These are phyloP conservation scores for Tauraco erythrolophus DNA, from an alignment of 2,113 vertebrate species.

Conservation along the genomic window DNA sequence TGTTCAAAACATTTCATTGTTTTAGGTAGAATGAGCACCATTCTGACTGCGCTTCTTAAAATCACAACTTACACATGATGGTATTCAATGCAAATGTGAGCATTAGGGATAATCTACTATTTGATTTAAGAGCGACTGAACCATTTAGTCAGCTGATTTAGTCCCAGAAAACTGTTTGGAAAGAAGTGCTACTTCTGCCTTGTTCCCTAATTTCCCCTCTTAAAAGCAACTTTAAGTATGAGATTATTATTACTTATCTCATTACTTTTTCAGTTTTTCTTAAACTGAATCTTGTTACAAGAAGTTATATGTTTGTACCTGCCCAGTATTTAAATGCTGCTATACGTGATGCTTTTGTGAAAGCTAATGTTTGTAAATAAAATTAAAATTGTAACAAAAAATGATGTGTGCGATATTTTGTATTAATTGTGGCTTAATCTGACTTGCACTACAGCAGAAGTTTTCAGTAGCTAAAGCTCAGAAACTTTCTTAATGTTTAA, in stretches of 20 bases:
- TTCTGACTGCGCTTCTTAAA: not conserved
- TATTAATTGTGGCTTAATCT: not conserved
- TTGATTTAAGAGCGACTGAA: not conserved
- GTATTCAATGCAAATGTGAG: not conserved
- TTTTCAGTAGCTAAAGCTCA: not conserved
- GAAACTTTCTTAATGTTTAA: not conserved
- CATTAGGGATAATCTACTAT: not conserved
- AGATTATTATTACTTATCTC: not conserved
- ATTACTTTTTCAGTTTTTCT: not conserved
- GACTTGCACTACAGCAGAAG: not conserved
- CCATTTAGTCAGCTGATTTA: not conserved
- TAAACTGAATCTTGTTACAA: not conserved
- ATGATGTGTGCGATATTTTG: fast-evolving
- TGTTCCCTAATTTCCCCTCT: not conserved
- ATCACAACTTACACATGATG: not conserved
- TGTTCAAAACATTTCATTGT: not conserved
- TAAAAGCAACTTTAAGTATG: not conserved
- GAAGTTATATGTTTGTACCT: not conserved
- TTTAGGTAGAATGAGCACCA: not conserved
- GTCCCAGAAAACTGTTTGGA: not conserved
- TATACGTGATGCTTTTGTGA: not conserved
- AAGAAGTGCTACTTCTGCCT: not conserved
- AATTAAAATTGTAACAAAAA: not conserved
- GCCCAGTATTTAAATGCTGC: not conserved
- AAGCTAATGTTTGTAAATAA: not conserved